Conservation (phyloP, 1,140 invertebrate genomes). For the Bombus affinis region DNA sequence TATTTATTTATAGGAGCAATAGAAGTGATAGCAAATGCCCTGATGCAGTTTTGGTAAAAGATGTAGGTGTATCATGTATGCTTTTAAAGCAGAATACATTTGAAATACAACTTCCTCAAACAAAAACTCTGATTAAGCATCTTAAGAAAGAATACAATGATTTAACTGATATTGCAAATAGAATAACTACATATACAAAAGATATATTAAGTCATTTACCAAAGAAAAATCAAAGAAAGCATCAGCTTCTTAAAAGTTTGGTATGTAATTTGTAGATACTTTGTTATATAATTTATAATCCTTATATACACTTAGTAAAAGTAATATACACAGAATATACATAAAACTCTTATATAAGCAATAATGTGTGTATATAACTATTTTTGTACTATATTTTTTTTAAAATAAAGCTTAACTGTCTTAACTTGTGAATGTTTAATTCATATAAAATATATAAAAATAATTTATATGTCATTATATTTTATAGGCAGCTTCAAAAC, state of each 20-base stretch:
- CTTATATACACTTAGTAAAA: background rate
- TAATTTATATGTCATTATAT: conserved; percentile 10
- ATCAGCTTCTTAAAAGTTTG: conserved; percentile 21
- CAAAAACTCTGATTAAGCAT: conserved; percentile 42
- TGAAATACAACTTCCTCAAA: conserved; percentile 8
- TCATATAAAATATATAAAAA: background rate
- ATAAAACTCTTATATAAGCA: background rate
- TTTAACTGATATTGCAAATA: conserved; percentile 60
- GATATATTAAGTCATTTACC: conserved; percentile 55
- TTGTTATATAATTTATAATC: background rate
- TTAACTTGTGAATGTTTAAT: background rate
- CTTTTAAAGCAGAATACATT: conserved; percentile 22
- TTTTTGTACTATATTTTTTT: background rate
- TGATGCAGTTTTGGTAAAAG: conserved; percentile 65
- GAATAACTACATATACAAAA: conserved; percentile 63
- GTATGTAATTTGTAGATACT: conserved; percentile 31
- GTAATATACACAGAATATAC: background rate
- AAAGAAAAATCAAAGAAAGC: conserved; percentile 38
- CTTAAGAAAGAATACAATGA: conserved; percentile 63
- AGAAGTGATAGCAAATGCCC: background rate
- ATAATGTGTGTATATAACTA: background rate
- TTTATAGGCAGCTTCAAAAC: conserved; percentile 31
- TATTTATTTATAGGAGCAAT: conserved; percentile 33
- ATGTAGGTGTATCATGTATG: conserved; percentile 62
- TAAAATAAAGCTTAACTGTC: background rate